Evolutionary conservation across 2,113 vertebrate species (phyloP).

Genomic region (Verasper variegatus): DNA sequence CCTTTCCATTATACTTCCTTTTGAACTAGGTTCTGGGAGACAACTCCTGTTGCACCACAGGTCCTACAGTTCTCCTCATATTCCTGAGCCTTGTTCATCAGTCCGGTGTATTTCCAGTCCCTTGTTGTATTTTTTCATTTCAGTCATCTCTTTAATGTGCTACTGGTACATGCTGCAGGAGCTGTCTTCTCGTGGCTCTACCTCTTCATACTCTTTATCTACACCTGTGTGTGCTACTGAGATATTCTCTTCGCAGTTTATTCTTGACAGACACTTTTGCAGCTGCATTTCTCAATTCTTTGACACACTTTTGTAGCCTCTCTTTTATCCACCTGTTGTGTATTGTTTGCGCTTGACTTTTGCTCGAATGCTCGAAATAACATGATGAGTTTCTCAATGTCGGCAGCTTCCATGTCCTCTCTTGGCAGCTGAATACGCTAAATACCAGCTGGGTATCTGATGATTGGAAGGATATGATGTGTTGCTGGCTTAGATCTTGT

Average conservation of each 20-base stretch:
- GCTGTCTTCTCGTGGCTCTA: neutral
- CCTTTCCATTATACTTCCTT: too few relatives aligned
- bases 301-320: neutral
- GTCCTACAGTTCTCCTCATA: neutral
- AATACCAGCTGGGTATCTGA: constrained; percentile 26
- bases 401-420: constrained; percentile 14
- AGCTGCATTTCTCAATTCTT: neutral
- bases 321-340: neutral
- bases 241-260: constrained; percentile 6
- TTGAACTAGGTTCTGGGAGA: neutral
- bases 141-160: neutral
- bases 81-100: neutral
- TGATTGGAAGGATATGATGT: constrained; percentile 19
- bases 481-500: constrained; percentile 23
- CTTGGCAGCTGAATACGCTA: constrained; percentile 21
- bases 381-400: constrained; percentile 5
- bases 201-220: neutral
- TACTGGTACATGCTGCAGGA: neutral
- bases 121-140: neutral
- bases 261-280: neutral
- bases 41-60: neutral
- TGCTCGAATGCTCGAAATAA: constrained; percentile 7
- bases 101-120: neutral
- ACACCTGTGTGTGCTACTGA: neutral
- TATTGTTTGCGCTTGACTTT: constrained; percentile 16